phyloP scores from a whole-genome alignment of 1,140 invertebrate genomes.

The Neelides sp. region DNA sequence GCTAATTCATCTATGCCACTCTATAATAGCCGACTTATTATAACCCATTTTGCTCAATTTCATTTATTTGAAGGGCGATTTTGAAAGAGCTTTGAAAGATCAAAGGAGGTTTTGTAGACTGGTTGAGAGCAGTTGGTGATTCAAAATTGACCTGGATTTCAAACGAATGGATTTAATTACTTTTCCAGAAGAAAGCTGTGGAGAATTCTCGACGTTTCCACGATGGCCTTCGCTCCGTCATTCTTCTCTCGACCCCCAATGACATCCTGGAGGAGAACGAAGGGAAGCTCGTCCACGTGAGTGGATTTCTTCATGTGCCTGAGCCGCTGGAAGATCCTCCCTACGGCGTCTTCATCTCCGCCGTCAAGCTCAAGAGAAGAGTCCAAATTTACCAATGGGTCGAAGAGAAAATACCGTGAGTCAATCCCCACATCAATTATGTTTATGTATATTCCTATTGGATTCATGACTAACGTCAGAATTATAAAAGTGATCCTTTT shows the following conservation, averaged over 20 bases:
- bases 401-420: slow-evolving; percentile 51
- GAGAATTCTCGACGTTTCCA: slow-evolving; percentile 54
- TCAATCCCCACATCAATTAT: too few relatives aligned
- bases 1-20: background rate
- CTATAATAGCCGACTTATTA: too few relatives aligned
- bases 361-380: slow-evolving; percentile 56
- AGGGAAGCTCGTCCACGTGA: slow-evolving; percentile 60
- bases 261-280: slow-evolving; percentile 50
- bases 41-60: too few relatives aligned
- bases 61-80: too few relatives aligned
- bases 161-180: too few relatives aligned
- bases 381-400: slow-evolving; percentile 89
- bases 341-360: slow-evolving; percentile 60
- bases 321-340: slow-evolving; percentile 67
- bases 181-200: slow-evolving; percentile 50
- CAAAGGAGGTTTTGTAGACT: too few relatives aligned
- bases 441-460: too few relatives aligned
- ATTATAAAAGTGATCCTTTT: too few relatives aligned
- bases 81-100: too few relatives aligned
- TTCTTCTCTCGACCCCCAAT: slow-evolving; percentile 42
- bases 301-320: slow-evolving; percentile 54
- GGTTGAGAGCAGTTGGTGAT: too few relatives aligned
- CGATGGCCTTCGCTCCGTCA: slow-evolving; percentile 50
- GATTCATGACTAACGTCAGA: too few relatives aligned
- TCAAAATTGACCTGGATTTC: too few relatives aligned